Base-by-base conservation (phyloP, 2,113 vertebrate species). In the Artemisiospiza belli region DNA sequence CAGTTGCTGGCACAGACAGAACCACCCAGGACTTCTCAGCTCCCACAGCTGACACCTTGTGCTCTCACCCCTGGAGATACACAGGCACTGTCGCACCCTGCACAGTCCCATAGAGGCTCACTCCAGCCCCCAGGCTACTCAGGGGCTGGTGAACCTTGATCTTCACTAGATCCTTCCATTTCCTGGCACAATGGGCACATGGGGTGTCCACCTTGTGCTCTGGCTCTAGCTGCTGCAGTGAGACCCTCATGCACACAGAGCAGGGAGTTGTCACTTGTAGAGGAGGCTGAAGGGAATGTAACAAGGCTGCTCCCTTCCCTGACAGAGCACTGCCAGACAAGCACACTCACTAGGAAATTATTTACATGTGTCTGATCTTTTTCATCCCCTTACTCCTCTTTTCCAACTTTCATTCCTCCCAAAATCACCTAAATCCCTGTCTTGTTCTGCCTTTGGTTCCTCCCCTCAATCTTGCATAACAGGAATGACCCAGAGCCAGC, bases 161-260 rank as follows among this genome's bases (percentile, higher is more conserved):
- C 35, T 57, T 78, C 58, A 20, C 10, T 33, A 47, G 33, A 23
- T 79, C 6, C 9, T 79, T 70, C 9, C 2, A 17, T 57, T 58
- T 5, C 1, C 43, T 8, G 12, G 12, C 21, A 54, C 5, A 17
- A 14, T 0, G 0, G 35, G 73, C 61, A 39, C 5, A 18, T 1
- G 14, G 9, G 21, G 8, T 62, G 31, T 25, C 16, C n/a, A 27
- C 5, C 22, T 4, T 44, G 16, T 51, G 19, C 4, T 54, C 47
- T 68, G 47, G 61, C 20, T 68, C 18, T 17, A 8, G 11, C 5
- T 83, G 44, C 30, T 86, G 58, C 52, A 35, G 6, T 39, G 6
- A 68, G n/a, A 59, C 12, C 7, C 11, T 25, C 47, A 2, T 9
- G 15, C 23, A 33, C 23, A 15, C 21, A 43, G 14, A 69, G 20